Base-by-base conservation (phyloP, 30 jellyfish, hydroid and myxozoan genomes). In the Hydractinia echinata region DNA sequence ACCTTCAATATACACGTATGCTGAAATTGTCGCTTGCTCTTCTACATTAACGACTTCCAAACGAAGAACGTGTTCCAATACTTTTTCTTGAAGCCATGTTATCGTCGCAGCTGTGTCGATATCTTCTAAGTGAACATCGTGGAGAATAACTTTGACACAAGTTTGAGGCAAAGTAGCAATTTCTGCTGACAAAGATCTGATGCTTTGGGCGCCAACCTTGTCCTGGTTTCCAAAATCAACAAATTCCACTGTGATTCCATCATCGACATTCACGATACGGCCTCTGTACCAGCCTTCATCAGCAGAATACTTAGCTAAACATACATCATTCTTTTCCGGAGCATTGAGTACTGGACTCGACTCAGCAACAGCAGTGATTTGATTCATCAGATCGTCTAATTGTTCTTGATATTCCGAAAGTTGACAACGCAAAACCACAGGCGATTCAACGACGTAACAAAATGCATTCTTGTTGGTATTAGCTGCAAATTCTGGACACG, bases 251-350 rank as follows among this genome's bases (percentile, higher is more conserved):
- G 52, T 51, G 7, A 86, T 87, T 15, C 61, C 13, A 72, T 48
- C 64, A 30, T 50, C 70, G 11, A 52, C n/a, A 14, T 62, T 84
- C 8, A 51, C 19, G 60, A 87, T 58, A n/a, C 85, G 81, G 48
- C 83, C 96, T 30, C 96, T 86, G 72, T 88, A 88, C 96, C 96
- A 88, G 15, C 54, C 79, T 6, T 62, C 67, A 73, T 87, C 95
- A 48, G 56, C 90, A 30, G 81, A 30, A 71, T 9, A 71, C n/a
- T 71, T 30, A 7, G 81, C 81, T 5, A 50, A 8, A 71, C 81
- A 71, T 19, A 71, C 5, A 20, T 30, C 61, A 19, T 60, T 60
- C 1, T 2, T 60, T 8, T 30, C 53, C 9, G 60, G 13, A 71
- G 18, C 51, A 6, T 50, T 60, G 39, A 20, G 53, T 20, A 50